Evolutionary conservation across 2,113 vertebrate species (phyloP), one percentile per base, ranked within the genome.

Genomic region (Serilophus lunatus): DNA sequence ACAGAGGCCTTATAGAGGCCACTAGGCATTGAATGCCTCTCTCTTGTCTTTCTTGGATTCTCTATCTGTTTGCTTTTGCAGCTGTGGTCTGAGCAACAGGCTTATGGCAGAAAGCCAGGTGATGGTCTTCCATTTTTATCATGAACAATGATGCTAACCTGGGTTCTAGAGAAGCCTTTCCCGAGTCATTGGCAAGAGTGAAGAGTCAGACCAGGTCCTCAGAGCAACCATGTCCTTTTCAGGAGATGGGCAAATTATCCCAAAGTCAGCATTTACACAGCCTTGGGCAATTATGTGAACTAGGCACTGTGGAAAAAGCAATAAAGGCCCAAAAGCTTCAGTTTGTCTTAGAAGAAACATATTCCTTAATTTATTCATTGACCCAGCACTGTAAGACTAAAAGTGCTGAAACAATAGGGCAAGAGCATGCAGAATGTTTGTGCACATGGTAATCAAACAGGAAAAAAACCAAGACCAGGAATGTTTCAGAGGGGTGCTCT

Each of bases 11-110:
- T 54, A 22, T 13, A 57, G 50, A 77, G 71, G 72, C 51, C 49
- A 33, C 33, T n/a, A 76, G 42, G 26, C 56, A 47, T 51, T 88
- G 80, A 82, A 92, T 49, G 56, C 24, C 33, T 86, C 60, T 82
- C 25, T 80, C 47, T 70, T 75, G 40, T 91, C 50, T 88, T 93
- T 71, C 82, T 90, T 90, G 88, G 88, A 86, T 49, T 89, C 19
- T 94, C 64, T 89, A 17, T 70, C 54, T 75, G 49, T 90, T 95
- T 93, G 85, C 60, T 88, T 95, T 94, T 95, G 57, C 93, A 94
- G 90, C 82, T 92, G 57, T 86, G 80, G 49, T 96, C 85, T 94
- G 72, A 90, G 60, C 76, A 71, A 9, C 56, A 93, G 88, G 70
- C 51, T 72, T 40, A 75, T 16, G 76, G 60, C 82, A 95, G 77